Conservation (phyloP, 2,888 invertebrate genomes). For the Himalopsyche kuldschensis region DNA sequence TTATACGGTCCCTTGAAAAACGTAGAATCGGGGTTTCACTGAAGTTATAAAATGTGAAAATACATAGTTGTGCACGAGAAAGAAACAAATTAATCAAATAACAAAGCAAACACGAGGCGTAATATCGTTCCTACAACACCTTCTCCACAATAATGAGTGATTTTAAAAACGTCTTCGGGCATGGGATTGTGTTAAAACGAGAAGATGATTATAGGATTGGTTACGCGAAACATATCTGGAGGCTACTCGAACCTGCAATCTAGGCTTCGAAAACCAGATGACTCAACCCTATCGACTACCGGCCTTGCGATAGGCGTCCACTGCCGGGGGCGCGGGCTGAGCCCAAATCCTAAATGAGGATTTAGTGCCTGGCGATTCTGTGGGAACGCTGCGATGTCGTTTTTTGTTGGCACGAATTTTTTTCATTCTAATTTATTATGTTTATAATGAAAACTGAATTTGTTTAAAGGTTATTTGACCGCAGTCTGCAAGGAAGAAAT, state of each 20-base stretch:
- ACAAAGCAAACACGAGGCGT: neutral
- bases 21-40: no score
- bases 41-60: neutral
- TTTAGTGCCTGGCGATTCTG: neutral
- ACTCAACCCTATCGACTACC: neutral
- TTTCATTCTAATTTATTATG: no score
- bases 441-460: no score
- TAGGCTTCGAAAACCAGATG: neutral
- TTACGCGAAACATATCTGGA: neutral
- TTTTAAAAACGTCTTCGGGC: neutral
- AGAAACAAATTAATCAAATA: no score
- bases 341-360: neutral
- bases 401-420: neutral
- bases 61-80: neutral
- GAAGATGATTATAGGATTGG: neutral
- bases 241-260: neutral
- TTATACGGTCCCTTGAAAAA: no score
- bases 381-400: neutral
- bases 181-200: neutral
- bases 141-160: neutral
- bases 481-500: no score
- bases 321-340: neutral
- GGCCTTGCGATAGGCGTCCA: neutral
- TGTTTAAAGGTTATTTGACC: no score
- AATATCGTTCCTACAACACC: neutral